A percentile compares a stretch with the other conserved stretches of the same genome.
Conservation (phyloP, 2,888 invertebrate species). For the Ophraella communa region DNA sequence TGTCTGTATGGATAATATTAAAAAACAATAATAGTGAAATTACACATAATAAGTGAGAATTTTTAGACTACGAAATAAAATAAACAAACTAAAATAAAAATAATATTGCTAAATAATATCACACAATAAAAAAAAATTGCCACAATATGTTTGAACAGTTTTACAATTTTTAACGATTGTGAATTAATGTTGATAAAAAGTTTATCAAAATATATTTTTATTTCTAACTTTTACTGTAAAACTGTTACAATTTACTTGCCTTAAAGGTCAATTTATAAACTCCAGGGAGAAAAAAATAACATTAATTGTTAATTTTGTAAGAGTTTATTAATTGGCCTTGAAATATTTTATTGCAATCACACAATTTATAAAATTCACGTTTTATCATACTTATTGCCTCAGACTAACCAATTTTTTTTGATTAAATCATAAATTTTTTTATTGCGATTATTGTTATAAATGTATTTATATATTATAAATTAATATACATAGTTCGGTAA, state of each 20-base stretch:
- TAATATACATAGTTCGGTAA: neutral
- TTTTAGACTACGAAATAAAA: conserved; percentile 5
- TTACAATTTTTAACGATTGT: too few species aligned
- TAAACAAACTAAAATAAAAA: conserved; percentile 6
- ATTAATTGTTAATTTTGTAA: too few species aligned
- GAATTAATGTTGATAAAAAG: too few species aligned
- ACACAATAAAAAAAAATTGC: conserved; percentile 20
- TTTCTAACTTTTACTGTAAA: too few species aligned
- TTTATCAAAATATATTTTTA: too few species aligned
- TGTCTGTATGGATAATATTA: neutral
- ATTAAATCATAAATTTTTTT: neutral
- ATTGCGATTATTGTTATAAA: neutral
- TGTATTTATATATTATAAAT: neutral
- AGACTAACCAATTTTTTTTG: neutral
- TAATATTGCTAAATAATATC: conserved; percentile 17
- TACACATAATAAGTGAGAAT: conserved; percentile 10
- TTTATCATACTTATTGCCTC: neutral
- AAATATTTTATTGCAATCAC: too few species aligned
- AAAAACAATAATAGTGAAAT: neutral
- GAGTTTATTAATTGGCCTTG: too few species aligned
- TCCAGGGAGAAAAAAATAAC: too few species aligned
- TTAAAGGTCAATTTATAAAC: too few species aligned
- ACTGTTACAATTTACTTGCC: too few species aligned
- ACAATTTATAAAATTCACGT: too few species aligned
- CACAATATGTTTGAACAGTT: neutral